Conservation (phyloP, 2,797 vertebrate species). For the Octomys mimax region DNA sequence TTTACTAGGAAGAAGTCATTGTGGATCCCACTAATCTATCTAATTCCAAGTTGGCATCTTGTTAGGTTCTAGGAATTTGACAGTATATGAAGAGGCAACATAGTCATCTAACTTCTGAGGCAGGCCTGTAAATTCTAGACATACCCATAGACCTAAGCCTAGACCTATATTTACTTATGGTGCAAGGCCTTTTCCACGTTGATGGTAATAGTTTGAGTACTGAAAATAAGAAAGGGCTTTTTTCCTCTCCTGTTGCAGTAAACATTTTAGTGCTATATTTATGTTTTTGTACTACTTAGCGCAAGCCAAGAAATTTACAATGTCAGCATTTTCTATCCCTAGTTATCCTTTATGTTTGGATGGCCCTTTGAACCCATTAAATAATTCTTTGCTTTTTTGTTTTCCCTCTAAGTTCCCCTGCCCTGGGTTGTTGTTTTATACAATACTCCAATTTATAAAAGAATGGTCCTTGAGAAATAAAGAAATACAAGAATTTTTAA, state of each 20-base stretch:
- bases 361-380: background rate
- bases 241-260: background rate
- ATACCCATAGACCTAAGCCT: background rate
- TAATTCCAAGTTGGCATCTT: background rate
- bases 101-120: background rate
- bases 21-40: too few species aligned
- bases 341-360: background rate
- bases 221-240: background rate
- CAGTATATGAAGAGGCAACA: background rate
- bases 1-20: background rate
- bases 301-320: background rate
- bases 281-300: background rate
- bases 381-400: slow-evolving; percentile 52
- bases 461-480: slow-evolving; percentile 26
- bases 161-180: accelerated
- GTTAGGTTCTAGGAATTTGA: background rate
- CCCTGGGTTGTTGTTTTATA: background rate
- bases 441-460: slow-evolving; percentile 33
- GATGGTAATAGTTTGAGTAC: background rate
- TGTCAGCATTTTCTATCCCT: background rate
- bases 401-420: background rate
- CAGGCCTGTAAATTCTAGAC: background rate
- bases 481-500: slow-evolving; percentile 55
- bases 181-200: background rate
- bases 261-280: background rate